Conservation (phyloP, 2,888 invertebrate species). For the Agriopis aurantiaria region DNA sequence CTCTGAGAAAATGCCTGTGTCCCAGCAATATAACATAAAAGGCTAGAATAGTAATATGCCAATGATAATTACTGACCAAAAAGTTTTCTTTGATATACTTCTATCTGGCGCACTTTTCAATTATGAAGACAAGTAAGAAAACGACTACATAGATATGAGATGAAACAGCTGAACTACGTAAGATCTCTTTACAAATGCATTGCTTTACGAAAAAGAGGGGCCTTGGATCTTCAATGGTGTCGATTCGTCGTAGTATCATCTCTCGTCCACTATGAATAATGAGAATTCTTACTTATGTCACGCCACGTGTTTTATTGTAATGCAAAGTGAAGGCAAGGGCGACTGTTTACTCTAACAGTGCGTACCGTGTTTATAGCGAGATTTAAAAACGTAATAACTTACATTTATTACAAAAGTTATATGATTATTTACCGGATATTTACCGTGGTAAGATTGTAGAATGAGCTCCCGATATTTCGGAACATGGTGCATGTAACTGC, state of each 20-base stretch:
- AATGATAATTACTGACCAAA: no score
- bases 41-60: no score
- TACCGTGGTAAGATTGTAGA: no score
- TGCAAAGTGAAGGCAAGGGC: slow-evolving; percentile 43
- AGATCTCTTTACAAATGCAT: not conserved
- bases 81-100: no score
- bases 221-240: slow-evolving; percentile 20
- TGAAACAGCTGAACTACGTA: not conserved
- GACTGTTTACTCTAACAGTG: slow-evolving; percentile 32
- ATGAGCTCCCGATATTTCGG: no score
- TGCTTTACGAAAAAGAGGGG: slow-evolving; percentile 2
- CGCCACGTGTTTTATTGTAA: slow-evolving; percentile 43
- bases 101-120: not conserved
- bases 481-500: no score
- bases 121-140: not conserved
- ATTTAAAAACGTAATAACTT: slow-evolving; percentile 16
- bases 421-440: no score
- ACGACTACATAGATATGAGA: not conserved
- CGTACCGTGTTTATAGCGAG: slow-evolving; percentile 13
- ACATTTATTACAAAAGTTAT: not conserved
- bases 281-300: slow-evolving; percentile 33
- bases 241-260: slow-evolving; percentile 17
- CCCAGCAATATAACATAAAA: no score
- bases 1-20: no score
- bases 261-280: slow-evolving; percentile 51